These are phyloP conservation scores for Oncorhynchus gorbuscha DNA, from an alignment of 2,113 vertebrate species.

Conservation along the genomic window DNA sequence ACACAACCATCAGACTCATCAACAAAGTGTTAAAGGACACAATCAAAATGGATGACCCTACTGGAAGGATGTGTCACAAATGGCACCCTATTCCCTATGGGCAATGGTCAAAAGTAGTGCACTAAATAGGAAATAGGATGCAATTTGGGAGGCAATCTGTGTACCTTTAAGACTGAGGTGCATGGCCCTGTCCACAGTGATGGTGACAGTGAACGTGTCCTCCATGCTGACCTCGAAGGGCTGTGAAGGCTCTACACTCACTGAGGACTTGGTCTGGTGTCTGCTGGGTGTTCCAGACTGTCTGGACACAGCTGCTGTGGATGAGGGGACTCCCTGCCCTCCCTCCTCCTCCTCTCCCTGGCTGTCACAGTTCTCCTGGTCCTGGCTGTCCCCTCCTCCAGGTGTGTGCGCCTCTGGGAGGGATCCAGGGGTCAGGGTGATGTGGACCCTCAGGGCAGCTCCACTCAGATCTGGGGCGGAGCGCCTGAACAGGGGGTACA, in stretches of 20 bases:
- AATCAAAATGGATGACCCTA: too few species aligned
- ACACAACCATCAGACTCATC: too few species aligned
- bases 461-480: conserved; percentile 83
- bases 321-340: background rate
- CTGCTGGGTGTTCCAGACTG: conserved; percentile 32
- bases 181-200: conserved; percentile 91
- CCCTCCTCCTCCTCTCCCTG: conserved; percentile 38
- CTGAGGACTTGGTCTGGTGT: conserved; percentile 26
- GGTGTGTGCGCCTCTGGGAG: conserved; percentile 13
- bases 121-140: too few species aligned
- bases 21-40: too few species aligned
- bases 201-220: conserved; percentile 78
- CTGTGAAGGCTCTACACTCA: conserved; percentile 35
- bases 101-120: too few species aligned
- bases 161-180: conserved; percentile 91
- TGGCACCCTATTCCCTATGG: too few species aligned
- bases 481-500: conserved; percentile 88
- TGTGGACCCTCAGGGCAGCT: conserved; percentile 85
- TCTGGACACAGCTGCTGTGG: conserved; percentile 12
- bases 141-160: too few species aligned
- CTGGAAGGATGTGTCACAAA: too few species aligned
- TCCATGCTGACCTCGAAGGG: conserved; percentile 35
- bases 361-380: conserved; percentile 59
- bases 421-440: conserved; percentile 60
- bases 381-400: conserved; percentile 15